phyloP scores from a whole-genome alignment of 2,888 invertebrate species.

The Leucophenga montana region DNA sequence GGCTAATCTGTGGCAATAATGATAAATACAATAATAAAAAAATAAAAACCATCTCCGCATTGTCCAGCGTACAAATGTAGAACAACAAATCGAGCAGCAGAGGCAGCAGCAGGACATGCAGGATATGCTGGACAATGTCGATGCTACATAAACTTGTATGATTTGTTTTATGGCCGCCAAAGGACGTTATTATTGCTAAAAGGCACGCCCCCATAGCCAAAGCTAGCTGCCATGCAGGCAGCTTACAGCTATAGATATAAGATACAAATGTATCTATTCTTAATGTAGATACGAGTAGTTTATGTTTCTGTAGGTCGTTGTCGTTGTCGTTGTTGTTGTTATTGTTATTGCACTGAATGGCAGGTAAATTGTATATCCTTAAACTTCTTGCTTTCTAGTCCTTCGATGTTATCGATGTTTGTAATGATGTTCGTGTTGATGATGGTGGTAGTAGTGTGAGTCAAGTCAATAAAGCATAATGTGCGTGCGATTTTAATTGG shows the following conservation, averaged over 20 bases:
- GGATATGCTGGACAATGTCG: conserved; percentile 41
- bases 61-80: background rate
- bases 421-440: background rate
- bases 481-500: conserved; percentile 67
- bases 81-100: background rate
- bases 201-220: conserved; percentile 53
- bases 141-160: conserved; percentile 65
- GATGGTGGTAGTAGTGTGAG: conserved; percentile 40
- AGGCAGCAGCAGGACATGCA: background rate
- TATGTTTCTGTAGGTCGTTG: background rate
- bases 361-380: background rate
- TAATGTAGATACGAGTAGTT: background rate
- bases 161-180: conserved; percentile 67
- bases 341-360: too few relatives aligned
- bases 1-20: conserved; percentile 68
- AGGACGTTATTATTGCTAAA: conserved; percentile 66
- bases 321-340: background rate
- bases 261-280: too few relatives aligned
- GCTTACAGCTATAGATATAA: background rate
- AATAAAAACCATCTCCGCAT: background rate
- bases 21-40: conserved; percentile 56
- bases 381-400: background rate
- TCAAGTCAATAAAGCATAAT: conserved; percentile 65
- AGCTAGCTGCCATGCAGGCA: background rate
- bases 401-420: background rate